Percentiles rank a stretch among this genome's conserved stretches.
phyloP scores from a whole-genome alignment of 2,797 vertebrate genomes.

The Artibeus jamaicensis region DNA sequence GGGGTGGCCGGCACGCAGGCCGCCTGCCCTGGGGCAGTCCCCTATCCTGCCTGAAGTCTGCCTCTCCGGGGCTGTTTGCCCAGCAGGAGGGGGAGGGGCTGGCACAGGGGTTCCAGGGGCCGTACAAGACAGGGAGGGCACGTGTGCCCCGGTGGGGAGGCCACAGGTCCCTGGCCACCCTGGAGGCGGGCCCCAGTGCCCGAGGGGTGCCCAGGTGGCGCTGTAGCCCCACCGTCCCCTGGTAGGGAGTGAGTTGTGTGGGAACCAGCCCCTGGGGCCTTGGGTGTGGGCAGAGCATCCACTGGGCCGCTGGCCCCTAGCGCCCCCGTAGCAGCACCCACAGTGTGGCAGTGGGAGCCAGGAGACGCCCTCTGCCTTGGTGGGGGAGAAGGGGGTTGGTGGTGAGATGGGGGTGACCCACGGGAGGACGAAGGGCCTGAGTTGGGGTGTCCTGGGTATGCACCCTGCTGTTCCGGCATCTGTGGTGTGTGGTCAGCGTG shows the following conservation, averaged over 20 bases:
- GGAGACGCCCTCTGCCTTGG: not conserved
- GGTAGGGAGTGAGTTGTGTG: too few species aligned
- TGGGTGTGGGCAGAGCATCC: not conserved
- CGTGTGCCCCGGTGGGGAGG: not conserved
- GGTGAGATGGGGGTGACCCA: not conserved
- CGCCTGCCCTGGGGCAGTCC: fast-evolving
- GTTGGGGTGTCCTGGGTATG: not conserved
- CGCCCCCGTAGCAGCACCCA: not conserved
- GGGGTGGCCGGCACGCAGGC: not conserved
- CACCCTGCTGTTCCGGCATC: fast-evolving
- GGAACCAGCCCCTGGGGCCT: not conserved
- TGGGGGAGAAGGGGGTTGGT: not conserved
- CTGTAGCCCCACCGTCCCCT: not conserved
- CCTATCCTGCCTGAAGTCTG: not conserved
- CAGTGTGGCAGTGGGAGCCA: not conserved
- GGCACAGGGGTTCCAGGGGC: not conserved
- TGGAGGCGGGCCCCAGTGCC: not conserved
- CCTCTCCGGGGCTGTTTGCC: not conserved
- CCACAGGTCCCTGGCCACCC: not conserved
- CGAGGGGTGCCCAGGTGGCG: not conserved
- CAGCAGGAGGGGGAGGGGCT: not conserved
- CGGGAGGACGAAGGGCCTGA: not conserved
- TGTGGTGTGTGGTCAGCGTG: fast-evolving
- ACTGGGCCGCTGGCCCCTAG: not conserved
- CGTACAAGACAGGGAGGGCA: not conserved